These are phyloP conservation scores for Andinoacara biseriatus DNA, from an alignment of 2,113 vertebrate species.

Conservation along the genomic window DNA sequence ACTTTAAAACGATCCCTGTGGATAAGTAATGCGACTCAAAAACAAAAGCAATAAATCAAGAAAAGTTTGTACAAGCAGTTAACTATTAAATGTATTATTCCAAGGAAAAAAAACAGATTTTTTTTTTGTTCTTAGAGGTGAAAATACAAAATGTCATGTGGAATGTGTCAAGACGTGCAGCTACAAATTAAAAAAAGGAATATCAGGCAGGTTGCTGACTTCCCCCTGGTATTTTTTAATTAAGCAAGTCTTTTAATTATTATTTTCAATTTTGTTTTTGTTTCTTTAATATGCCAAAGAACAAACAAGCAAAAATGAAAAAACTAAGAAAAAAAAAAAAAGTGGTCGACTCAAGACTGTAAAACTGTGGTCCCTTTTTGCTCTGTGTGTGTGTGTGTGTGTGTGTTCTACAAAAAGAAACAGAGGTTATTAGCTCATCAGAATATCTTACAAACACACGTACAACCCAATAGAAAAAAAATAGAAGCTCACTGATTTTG, in stretches of 20 bases:
- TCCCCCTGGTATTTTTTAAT: not conserved
- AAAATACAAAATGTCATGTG: not conserved
- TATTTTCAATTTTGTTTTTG: not conserved
- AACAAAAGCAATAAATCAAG: conserved; percentile 43
- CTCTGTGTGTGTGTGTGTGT: too few species aligned
- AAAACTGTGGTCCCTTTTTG: not conserved
- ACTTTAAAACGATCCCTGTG: conserved; percentile 79
- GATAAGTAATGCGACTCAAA: conserved; percentile 13
- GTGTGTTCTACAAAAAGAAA: too few species aligned
- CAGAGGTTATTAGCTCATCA: too few species aligned
- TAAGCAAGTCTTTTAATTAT: not conserved
- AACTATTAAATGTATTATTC: conserved; percentile 11
- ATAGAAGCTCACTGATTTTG: too few species aligned
- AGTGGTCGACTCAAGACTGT: not conserved
- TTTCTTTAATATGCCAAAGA: too few species aligned
- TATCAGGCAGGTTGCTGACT: not conserved
- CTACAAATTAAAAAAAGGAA: not conserved
- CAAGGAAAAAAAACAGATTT: not conserved
- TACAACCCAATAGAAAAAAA: too few species aligned
- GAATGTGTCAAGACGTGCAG: not conserved
- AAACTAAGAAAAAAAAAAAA: not conserved
- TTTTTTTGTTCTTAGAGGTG: not conserved
- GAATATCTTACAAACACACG: too few species aligned
- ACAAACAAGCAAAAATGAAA: accelerated
- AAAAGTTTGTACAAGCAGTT: not conserved